These are phyloP conservation scores for Chrosomus eos DNA, from an alignment of 2,797 vertebrate species.

Conservation along the genomic window DNA sequence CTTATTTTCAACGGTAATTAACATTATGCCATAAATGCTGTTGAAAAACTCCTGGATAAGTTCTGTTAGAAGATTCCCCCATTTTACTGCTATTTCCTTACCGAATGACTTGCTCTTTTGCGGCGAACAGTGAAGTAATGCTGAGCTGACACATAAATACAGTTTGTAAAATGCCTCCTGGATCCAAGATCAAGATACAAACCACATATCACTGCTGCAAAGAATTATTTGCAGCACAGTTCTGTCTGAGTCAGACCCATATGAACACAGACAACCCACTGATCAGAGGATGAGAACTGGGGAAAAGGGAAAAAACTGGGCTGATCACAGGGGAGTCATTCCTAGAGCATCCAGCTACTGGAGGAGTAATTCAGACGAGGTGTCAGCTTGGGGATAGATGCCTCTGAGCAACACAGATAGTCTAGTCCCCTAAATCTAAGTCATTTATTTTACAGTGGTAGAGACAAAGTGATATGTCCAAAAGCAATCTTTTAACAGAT, in stretches of 20 bases:
- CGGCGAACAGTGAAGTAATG: neutral
- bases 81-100: neutral
- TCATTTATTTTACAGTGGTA: constrained; percentile 27
- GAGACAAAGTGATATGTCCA: constrained; percentile 24
- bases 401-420: constrained; percentile 47
- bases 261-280: constrained; percentile 42
- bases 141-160: constrained; percentile 31
- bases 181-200: constrained; percentile 28
- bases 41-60: neutral
- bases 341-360: constrained; percentile 47
- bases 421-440: too few relatives aligned
- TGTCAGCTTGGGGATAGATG: constrained; percentile 59
- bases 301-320: neutral
- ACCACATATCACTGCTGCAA: constrained; percentile 18
- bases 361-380: constrained; percentile 55
- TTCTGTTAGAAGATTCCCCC: neutral
- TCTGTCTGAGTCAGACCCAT: constrained; percentile 40
- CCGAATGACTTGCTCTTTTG: neutral
- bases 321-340: constrained; percentile 53
- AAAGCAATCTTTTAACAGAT: constrained; percentile 24
- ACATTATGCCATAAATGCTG: neutral
- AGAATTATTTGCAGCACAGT: constrained; percentile 47
- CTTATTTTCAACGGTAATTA: neutral
- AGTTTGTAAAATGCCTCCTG: constrained; percentile 18
- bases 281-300: constrained; percentile 41